phyloP scores from a whole-genome alignment of 2,113 vertebrate genomes.

The Leucopsar rothschildi region DNA sequence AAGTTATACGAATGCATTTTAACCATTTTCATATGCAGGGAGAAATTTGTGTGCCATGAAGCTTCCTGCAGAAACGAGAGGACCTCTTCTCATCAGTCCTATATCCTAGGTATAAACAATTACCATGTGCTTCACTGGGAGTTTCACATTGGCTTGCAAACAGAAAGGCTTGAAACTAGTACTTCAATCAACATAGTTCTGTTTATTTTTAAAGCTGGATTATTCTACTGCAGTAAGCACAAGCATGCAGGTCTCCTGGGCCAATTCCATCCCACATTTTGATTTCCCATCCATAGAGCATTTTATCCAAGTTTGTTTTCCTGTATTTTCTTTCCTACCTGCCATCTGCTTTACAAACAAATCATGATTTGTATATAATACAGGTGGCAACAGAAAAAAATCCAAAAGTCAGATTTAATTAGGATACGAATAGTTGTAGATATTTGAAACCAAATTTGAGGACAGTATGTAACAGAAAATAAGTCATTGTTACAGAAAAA shows the following conservation, averaged over 20 bases:
- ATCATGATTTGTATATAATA: neutral
- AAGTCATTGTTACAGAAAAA: neutral
- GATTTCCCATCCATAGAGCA: neutral
- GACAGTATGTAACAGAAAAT: neutral
- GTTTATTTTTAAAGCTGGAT: neutral
- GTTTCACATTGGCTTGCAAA: neutral
- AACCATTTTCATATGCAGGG: neutral
- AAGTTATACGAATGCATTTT: neutral
- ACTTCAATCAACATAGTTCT: neutral
- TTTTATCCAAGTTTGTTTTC: neutral
- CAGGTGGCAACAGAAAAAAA: neutral
- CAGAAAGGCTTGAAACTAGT: neutral
- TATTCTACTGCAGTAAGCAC: neutral
- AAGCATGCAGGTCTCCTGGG: neutral
- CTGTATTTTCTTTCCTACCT: neutral
- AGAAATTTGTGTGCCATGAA: neutral
- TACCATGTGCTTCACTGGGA: neutral
- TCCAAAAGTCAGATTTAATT: neutral
- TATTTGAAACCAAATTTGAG: neutral
- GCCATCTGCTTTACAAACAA: neutral
- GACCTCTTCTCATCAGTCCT: neutral
- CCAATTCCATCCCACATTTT: neutral
- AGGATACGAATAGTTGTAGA: neutral
- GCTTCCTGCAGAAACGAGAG: neutral
- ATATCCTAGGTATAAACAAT: neutral